Evolutionary conservation across 2,113 vertebrate genomes (phyloP).

Genomic region (Poeciliopsis retropinna): DNA sequence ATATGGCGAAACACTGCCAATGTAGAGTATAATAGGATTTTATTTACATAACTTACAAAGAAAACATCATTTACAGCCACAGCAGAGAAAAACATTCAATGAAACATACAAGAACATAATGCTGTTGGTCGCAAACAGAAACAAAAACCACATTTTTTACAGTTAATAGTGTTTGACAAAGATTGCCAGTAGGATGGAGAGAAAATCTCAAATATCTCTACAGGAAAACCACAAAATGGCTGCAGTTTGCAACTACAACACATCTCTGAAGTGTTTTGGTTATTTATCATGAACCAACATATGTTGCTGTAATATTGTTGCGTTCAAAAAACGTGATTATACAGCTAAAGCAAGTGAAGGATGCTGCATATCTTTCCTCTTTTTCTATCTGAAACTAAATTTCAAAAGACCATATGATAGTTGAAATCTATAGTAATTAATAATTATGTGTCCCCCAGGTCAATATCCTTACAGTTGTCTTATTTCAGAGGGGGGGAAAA

Average conservation of each 20-base stretch:
- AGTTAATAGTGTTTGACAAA: constrained; percentile 5
- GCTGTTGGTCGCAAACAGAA: neutral
- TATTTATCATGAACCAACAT: constrained; percentile 7
- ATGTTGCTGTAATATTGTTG: constrained; percentile 2
- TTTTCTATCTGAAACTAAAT: neutral
- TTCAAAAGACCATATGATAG: neutral
- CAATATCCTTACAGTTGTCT: neutral
- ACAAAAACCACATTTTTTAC: neutral
- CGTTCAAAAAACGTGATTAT: constrained; percentile 1
- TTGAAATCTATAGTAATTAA: neutral
- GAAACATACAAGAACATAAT: neutral
- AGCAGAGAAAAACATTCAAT: neutral
- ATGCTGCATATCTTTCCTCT: neutral
- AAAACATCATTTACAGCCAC: neutral
- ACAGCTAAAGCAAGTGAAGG: constrained; percentile 19
- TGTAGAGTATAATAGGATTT: neutral
- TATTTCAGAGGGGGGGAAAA: neutral
- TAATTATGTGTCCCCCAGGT: no score
- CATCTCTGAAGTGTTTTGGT: constrained; percentile 9
- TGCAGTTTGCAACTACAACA: constrained; percentile 36
- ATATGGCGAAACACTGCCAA: neutral
- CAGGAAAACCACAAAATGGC: constrained; percentile 24
- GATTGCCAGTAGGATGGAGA: constrained; percentile 11
- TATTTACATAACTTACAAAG: constrained; percentile 17
- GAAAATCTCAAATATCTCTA: constrained; percentile 19